Percentiles rank a stretch among this genome's conserved stretches.
phyloP scores from a whole-genome alignment of 2,888 invertebrate species.

The Timema podura region DNA sequence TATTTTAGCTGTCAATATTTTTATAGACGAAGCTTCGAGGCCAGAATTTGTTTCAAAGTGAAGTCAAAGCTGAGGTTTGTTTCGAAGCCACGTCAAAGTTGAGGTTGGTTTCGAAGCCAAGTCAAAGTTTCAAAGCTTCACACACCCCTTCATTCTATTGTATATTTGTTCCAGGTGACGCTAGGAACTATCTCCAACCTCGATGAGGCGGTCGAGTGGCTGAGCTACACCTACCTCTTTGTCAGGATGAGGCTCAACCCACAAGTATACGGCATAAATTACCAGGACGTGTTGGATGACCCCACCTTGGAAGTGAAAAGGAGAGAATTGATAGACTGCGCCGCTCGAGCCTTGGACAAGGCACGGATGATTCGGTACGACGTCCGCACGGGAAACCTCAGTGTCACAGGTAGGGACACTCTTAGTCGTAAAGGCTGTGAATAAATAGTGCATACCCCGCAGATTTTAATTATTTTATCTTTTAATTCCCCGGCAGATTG shows the following conservation, averaged over 20 bases:
- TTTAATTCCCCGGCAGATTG: too few relatives aligned
- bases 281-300: constrained; percentile 63
- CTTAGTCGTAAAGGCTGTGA: too few relatives aligned
- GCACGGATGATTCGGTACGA: constrained; percentile 94
- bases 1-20: too few relatives aligned
- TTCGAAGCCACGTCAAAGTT: too few relatives aligned
- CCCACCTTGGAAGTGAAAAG: constrained; percentile 74
- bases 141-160: not conserved
- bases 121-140: too few relatives aligned
- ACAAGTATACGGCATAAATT: constrained; percentile 64
- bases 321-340: constrained; percentile 68
- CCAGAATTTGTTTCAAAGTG: too few relatives aligned
- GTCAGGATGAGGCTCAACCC: constrained; percentile 93
- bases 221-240: constrained; percentile 94
- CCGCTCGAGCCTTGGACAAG: constrained; percentile 83
- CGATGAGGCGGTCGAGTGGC: constrained; percentile 95
- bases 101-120: too few relatives aligned
- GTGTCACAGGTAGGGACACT: constrained; percentile 41
- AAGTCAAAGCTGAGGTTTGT: too few relatives aligned
- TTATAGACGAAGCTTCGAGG: too few relatives aligned
- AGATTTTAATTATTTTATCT: too few relatives aligned
- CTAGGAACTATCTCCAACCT: constrained; percentile 95
- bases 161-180: constrained; percentile 58
- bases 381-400: constrained; percentile 72
- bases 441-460: too few relatives aligned